Percentiles rank a stretch among this genome's conserved stretches.
These are phyloP conservation scores for Chironomus tentans DNA, from an alignment of 2,888 invertebrate species.

Conservation along the genomic window DNA sequence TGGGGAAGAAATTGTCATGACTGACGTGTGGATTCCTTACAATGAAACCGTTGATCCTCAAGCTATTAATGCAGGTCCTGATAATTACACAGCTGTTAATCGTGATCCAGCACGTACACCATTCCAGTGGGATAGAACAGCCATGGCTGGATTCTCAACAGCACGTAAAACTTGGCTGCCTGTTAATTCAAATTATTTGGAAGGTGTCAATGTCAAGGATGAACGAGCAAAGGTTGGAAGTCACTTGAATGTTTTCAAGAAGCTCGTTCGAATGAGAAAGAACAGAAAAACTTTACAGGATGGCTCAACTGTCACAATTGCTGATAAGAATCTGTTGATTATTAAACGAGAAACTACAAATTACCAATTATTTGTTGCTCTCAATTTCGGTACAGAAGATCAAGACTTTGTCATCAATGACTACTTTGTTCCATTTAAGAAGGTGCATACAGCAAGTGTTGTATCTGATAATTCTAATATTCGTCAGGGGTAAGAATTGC, in stretches of 20 bases:
- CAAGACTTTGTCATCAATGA: not conserved
- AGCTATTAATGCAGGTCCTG: constrained; percentile 50
- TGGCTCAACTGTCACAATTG: constrained; percentile 2
- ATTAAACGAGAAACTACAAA: not conserved
- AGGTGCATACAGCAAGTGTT: not conserved
- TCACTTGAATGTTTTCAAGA: constrained; percentile 52
- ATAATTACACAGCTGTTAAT: constrained; percentile 47
- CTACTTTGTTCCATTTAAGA: not conserved
- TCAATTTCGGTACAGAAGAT: not conserved
- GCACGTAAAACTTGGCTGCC: constrained; percentile 50
- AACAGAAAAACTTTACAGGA: constrained; percentile 30
- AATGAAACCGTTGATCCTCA: constrained; percentile 49
- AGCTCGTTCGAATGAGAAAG: constrained; percentile 40
- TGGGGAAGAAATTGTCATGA: constrained; percentile 79
- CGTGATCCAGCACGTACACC: constrained; percentile 53
- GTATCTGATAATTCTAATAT: not conserved
- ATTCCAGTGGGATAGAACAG: constrained; percentile 49
- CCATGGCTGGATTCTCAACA: constrained; percentile 45
- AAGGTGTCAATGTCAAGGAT: constrained; percentile 47
- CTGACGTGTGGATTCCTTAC: constrained; percentile 52
- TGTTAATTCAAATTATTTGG: constrained; percentile 49
- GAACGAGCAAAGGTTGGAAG: constrained; percentile 43
- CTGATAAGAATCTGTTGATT: constrained; percentile 2
- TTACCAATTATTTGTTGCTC: not conserved
- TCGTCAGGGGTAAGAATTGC: not conserved